Evolutionary conservation across 1,140 invertebrate species (phyloP), one percentile per base, ranked within the genome.

Genomic region (Trichonephila inaurata): DNA sequence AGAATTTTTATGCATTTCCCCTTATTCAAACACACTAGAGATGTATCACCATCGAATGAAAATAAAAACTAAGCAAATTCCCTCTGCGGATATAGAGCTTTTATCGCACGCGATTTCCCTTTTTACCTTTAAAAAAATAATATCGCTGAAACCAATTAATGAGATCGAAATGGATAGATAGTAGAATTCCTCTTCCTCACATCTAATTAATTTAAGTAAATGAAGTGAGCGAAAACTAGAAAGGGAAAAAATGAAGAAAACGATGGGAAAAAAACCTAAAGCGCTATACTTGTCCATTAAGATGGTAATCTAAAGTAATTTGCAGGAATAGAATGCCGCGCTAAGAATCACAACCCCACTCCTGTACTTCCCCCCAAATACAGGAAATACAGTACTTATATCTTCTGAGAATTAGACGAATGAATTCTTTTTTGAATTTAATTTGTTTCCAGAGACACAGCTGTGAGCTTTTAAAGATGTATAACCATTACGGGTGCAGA

Each of bases 381-480:
- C 2, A 77, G 28, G 69, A 77, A 77, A 40, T 21, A 18, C 69
- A 3, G 2, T 2, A 40, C 69, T 77, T 33, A 16, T 18, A 16
- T 24, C 19, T 66, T n/a, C 21, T 66, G 21, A 8, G 64, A 66
- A 66, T 77, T 33, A 77, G 28, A 33, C 24, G 69, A 77, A 77
- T 40, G 69, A 24, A 28, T 33, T 16, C 12, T 77, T 77, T 40
- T 77, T 40, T 16, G 28, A 28, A 33, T 77, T 77, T 72, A 40
- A 77, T 40, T 28, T 77, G 14, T 24, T 77, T 77, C 62, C 14
- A 0, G 69, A 10, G 69, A 77, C 24, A 18, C 10, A 18, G 28
- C 3, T 28, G 69, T 77, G 24, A 77, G 14, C 69, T 77, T 77
- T 77, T 77, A 77, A 77, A 77, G 69, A 77, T 77, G 69, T 18